Conservation (phyloP, 92 coral and sea anemone genomes). For the Isaurus tuberculatus region DNA sequence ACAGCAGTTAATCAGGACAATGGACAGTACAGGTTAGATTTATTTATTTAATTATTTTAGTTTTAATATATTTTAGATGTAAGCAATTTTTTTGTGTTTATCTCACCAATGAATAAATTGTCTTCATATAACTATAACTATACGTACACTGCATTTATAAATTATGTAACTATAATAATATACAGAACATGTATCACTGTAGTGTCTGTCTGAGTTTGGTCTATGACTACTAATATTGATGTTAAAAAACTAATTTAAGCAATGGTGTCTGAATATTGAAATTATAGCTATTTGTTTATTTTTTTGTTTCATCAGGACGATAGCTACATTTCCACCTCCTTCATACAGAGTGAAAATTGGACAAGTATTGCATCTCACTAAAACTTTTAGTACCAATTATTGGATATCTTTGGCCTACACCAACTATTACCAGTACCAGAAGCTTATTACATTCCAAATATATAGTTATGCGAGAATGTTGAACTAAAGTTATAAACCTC, state of each 20-base stretch:
- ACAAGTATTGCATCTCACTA: not conserved
- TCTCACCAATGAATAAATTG: not conserved
- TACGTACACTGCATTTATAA: not conserved
- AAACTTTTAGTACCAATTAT: too few relatives aligned
- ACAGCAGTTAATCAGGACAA: constrained; percentile 18
- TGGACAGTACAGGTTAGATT: constrained; percentile 2
- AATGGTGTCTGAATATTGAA: not conserved
- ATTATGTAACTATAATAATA: not conserved
- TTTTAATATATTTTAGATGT: not conserved
- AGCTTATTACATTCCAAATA: not conserved
- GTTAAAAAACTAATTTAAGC: not conserved
- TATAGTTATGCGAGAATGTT: not conserved
- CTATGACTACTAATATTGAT: not conserved
- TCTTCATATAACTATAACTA: not conserved
- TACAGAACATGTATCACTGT: not conserved
- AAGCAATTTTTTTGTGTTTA: constrained; percentile 7
- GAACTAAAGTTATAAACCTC: constrained; percentile 7
- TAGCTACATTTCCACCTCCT: constrained; percentile 48
- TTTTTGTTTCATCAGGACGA: constrained; percentile 45
- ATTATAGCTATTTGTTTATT: not conserved
- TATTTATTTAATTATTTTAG: not conserved
- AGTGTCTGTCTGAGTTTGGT: not conserved
- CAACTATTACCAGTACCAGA: not conserved
- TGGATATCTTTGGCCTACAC: too few relatives aligned
- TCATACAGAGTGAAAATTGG: not conserved